Base-by-base conservation (phyloP, 35 echinoderm and acorn worm species). In the Apostichopus parvimensis region DNA sequence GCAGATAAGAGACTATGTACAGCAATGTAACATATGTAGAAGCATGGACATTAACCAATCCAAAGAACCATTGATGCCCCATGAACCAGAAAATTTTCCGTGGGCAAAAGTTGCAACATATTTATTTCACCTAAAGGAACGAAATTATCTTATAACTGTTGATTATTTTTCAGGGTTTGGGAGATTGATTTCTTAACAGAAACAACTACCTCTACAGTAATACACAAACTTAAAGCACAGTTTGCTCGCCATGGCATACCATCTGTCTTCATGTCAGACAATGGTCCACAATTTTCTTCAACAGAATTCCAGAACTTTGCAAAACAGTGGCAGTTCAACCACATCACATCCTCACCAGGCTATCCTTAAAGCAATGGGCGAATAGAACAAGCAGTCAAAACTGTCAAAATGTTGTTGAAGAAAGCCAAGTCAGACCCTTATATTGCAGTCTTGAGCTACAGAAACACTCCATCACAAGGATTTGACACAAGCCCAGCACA, bases 111-210 rank as follows among this genome's bases (percentile, higher is more conserved):
- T 92, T 6, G 92, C 82, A 80, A 58, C 75, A 77, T 89, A 96
- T 89, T 24, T 94, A 12, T 97, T 94, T 83, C 54, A 80, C 15
- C 73, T 80, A 9, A 52, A 81, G 1, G 83, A 94, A 53, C 86
- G 83, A 57, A 83, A 94, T 17, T 97, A 93, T 78, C 58, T 97
- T 28, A 73, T 94, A 53, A 94, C 89, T 26, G 93, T 97, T 18
- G 95, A 94, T 61, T 94, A 94, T 79, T 91, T 88, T 53, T 94
- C 93, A 78, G 81, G 83, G 14, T 97, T 77, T 94, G 91, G 93
- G 93, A 97, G 79, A 77, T 94, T 6, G 93, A 97, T 80, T 85
- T 83, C 54, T 80, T 97, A 9, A 7, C 78, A 55, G 60, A 94
- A 17, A 93, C 95, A 9, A 77, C 77, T 9, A 14, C 90, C 1